Conservation (phyloP, 2,888 invertebrate species). For the Drosophila pseudotalamancana region DNA sequence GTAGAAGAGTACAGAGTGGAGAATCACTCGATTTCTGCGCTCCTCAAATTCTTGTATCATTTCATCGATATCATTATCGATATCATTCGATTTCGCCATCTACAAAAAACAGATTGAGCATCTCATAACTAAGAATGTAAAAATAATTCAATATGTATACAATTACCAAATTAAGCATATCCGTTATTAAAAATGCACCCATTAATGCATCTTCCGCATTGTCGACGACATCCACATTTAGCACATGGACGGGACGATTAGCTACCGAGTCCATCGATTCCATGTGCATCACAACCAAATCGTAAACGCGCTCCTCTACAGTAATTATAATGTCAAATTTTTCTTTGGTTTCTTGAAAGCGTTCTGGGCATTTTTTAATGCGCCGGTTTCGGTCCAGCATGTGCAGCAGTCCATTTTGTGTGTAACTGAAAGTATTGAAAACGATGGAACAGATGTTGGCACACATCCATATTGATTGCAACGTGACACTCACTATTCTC, state of each 20-base stretch:
- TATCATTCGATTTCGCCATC: slow-evolving; percentile 66
- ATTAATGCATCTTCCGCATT: slow-evolving; percentile 99
- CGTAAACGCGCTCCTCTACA: slow-evolving; percentile 99
- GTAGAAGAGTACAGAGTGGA: slow-evolving; percentile 71
- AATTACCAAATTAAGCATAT: slow-evolving; percentile 94
- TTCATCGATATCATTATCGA: slow-evolving; percentile 71
- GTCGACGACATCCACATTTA: slow-evolving; percentile 99
- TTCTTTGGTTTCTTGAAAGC: slow-evolving; percentile 95
- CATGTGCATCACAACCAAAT: slow-evolving; percentile 98
- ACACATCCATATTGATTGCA: background rate
- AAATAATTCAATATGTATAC: background rate
- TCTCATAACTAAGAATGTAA: background rate
- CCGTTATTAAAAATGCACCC: slow-evolving; percentile 98
- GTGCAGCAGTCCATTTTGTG: slow-evolving; percentile 98
- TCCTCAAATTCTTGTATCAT: slow-evolving; percentile 73
- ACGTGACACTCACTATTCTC: slow-evolving; percentile 90
- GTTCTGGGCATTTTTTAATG: slow-evolving; percentile 96
- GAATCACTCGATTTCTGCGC: slow-evolving; percentile 64
- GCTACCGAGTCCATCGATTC: slow-evolving; percentile 91
- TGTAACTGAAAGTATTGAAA: slow-evolving; percentile 87
- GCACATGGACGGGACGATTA: slow-evolving; percentile 96
- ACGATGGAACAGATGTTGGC: background rate
- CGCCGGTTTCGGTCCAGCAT: slow-evolving; percentile 99
- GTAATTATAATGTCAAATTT: slow-evolving; percentile 98
- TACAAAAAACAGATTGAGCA: slow-evolving; percentile 13